Evolutionary conservation across 2,113 vertebrate genomes (phyloP), one percentile per base, ranked within the genome.

Genomic region (Rhinogobius similis): DNA sequence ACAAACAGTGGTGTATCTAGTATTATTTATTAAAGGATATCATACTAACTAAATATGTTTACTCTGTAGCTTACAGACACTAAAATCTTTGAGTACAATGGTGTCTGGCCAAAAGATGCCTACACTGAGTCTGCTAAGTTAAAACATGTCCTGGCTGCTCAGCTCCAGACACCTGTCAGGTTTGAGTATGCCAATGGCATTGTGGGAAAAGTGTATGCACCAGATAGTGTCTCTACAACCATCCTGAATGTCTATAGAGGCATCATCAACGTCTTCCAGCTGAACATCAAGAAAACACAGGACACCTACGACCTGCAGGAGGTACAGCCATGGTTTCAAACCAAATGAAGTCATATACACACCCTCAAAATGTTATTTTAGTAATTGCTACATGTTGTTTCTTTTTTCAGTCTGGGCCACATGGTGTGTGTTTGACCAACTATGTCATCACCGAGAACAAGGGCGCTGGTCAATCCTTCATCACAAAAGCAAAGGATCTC

Each of bases 351-450:
- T 4, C 11, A 64, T 1, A 4, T 4, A 3, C 9, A 24, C 7
- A 1, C 2, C 10, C 11, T 16, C 46, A 71, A 75, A 52, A 26
- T 0, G 50, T 39, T 5, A 64, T 23, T 9, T 21, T n/a, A 18
- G 20, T 58, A 52, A 3, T 11, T 21, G n/a, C 18, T 23, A 11
- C 50, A 52, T 52, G 11, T 52, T 14, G 14, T 24, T 36, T 61
- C 70, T 11, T 74, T 46, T 46, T 69, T 18, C 65, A 97, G 96
- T 75, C 85, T 86, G 94, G 95, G 62, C 72, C 82, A 70, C 93
- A 93, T 44, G 96, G 96, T 52, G 83, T 95, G 61, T 98, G 96
- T 86, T 92, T 92, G 29, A 93, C 94, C 1, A 88, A 90, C 52
- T 96, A 95, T 0, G 13, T 92, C 61, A 88, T 94, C 81, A 93